Conservation (phyloP, 37 sponge, comb jelly and placozoan genomes). For the Halisarca cf. caerulea region DNA sequence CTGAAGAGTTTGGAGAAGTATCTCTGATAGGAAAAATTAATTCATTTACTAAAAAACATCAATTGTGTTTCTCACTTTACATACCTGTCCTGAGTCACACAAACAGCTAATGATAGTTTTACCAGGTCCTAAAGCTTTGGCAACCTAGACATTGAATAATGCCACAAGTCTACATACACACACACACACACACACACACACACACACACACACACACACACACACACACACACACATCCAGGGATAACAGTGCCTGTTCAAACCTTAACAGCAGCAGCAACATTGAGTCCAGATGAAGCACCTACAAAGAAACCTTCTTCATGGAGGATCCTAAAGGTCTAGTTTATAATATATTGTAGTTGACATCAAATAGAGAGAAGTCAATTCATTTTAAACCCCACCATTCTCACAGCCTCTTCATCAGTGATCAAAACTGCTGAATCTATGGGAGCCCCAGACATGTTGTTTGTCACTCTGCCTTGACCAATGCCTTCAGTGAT, state of each 20-base stretch:
- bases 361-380: not conserved
- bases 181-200: not conserved
- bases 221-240: no score
- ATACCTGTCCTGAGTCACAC: constrained; percentile 88
- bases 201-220: not conserved
- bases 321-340: constrained; percentile 79
- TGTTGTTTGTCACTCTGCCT: constrained; percentile 78
- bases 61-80: not conserved
- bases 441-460: constrained; percentile 81
- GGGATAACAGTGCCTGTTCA: constrained; percentile 6
- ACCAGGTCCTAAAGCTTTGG: constrained; percentile 79
- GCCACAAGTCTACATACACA: not conserved
- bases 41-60: not conserved
- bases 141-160: constrained; percentile 63
- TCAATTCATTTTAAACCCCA: not conserved
- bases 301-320: constrained; percentile 92
- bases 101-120: constrained; percentile 80
- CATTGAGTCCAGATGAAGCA: constrained; percentile 87
- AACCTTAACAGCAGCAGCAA: constrained; percentile 84
- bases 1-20: constrained; percentile 69
- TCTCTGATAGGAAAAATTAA: constrained; percentile 35
- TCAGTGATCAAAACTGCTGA: constrained; percentile 65
- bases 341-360: not conserved
- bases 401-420: constrained; percentile 70
- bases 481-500: constrained; percentile 95